Conservation (phyloP, 2,888 invertebrate genomes). For the Mesorhabditis spiculigera region DNA sequence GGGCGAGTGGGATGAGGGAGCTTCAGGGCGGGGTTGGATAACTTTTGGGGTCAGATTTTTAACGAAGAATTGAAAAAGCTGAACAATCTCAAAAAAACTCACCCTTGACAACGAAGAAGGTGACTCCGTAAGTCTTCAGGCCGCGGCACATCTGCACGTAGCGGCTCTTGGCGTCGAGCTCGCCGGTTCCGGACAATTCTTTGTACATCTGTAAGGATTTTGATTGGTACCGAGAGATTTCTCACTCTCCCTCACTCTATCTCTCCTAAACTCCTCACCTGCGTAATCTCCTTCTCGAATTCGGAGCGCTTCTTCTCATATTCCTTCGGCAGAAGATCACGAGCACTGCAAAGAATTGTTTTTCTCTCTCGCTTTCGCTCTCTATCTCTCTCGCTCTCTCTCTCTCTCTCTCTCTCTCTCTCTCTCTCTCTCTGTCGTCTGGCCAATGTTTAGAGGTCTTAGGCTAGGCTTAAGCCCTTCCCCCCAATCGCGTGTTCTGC, state of each 20-base stretch:
- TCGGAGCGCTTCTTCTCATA: slow-evolving; percentile 84
- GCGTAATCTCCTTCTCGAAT: slow-evolving; percentile 91
- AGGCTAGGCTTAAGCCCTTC: too few relatives aligned
- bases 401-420: too few relatives aligned
- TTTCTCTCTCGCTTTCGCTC: too few relatives aligned
- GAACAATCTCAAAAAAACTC: slow-evolving; percentile 7
- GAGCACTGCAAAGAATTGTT: slow-evolving; percentile 22
- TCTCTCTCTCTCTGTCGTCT: too few relatives aligned
- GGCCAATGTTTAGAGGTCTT: too few relatives aligned
- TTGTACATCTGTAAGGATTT: slow-evolving; percentile 71
- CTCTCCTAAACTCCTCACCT: slow-evolving; percentile 36
- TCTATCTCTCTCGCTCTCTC: too few relatives aligned
- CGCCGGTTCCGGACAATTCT: slow-evolving; percentile 75
- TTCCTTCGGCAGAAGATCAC: slow-evolving; percentile 89
- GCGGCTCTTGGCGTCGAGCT: slow-evolving; percentile 91
- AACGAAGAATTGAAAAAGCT: too few relatives aligned
- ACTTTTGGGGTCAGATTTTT: too few relatives aligned
- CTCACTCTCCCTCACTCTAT: slow-evolving; percentile 9
- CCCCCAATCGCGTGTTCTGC: too few relatives aligned
- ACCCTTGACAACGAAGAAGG: slow-evolving; percentile 95
- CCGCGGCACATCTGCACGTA: slow-evolving; percentile 94
- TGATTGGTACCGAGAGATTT: neutral
- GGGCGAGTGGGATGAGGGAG: too few relatives aligned
- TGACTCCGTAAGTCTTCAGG: slow-evolving; percentile 92
- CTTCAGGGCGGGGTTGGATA: too few relatives aligned